A percentile compares a stretch with the other conserved stretches of the same genome.
Conservation (phyloP, 30 jellyfish, hydroid and myxozoan genomes). For the Turritopsis rubra region DNA sequence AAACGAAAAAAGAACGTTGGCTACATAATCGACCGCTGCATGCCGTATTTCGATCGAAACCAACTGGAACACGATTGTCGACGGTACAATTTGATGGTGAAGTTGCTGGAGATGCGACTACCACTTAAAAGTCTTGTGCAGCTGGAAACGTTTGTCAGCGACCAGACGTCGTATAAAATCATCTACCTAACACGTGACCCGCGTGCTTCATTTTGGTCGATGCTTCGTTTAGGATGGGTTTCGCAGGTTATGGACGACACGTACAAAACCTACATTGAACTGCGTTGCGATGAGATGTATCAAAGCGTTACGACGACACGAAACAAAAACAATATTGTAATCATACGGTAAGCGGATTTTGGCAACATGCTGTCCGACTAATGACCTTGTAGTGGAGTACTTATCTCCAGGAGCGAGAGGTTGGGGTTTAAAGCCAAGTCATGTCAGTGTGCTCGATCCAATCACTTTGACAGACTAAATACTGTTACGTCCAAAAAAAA, state of each 20-base stretch:
- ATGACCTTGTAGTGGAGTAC: too few relatives aligned
- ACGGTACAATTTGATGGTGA: constrained; percentile 22
- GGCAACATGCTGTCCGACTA: background rate
- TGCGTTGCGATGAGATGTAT: constrained; percentile 43
- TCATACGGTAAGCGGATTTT: constrained; percentile 12
- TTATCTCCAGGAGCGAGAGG: too few relatives aligned
- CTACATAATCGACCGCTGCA: constrained; percentile 13
- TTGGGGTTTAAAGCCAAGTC: background rate
- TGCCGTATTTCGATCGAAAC: constrained; percentile 15
- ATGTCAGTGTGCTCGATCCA: background rate
- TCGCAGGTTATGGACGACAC: background rate
- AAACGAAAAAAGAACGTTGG: constrained; percentile 2
- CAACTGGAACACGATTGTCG: constrained; percentile 31
- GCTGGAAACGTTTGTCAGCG: background rate
- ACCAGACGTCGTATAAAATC: background rate
- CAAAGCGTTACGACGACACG: constrained; percentile 11
- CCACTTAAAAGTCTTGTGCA: background rate
- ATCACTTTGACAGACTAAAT: background rate
- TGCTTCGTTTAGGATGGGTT: constrained; percentile 59
- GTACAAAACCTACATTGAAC: constrained; percentile 24
- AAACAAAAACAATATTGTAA: background rate
- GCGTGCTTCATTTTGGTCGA: constrained; percentile 63
- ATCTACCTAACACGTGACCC: constrained; percentile 55
- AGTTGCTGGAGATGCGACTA: constrained; percentile 22
- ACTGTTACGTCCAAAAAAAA: background rate